phyloP scores from a whole-genome alignment of 2,888 invertebrate genomes.

The Folsomia candida region DNA sequence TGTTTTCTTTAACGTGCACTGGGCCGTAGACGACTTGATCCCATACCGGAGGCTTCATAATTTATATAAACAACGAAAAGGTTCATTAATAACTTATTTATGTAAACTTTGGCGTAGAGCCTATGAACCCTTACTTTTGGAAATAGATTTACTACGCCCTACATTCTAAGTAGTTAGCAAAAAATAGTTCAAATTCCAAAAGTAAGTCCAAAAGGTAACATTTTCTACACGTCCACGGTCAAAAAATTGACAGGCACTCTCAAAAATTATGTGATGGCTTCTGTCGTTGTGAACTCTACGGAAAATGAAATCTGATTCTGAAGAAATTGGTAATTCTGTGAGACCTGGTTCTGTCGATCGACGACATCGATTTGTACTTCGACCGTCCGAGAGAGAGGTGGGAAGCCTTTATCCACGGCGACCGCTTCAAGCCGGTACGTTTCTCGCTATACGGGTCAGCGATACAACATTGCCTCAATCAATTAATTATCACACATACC shows the following conservation, averaged over 20 bases:
- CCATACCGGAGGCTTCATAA: conserved; percentile 70
- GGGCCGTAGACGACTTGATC: conserved; percentile 94
- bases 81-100: conserved; percentile 3
- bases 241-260: neutral
- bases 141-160: too few species aligned
- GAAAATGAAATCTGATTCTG: conserved; percentile 55
- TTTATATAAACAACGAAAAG: neutral
- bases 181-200: too few species aligned
- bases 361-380: conserved; percentile 98
- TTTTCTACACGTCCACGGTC: neutral
- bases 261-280: conserved; percentile 11
- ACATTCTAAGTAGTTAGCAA: too few species aligned
- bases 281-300: conserved; percentile 52
- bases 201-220: too few species aligned
- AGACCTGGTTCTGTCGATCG: conserved; percentile 77
- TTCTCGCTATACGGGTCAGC: conserved; percentile 70
- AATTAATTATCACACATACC: neutral
- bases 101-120: too few species aligned
- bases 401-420: conserved; percentile 96
- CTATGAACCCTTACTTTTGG: too few species aligned
- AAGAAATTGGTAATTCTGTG: neutral
- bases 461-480: neutral
- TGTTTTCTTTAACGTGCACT: conserved; percentile 95
- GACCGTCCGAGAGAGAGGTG: conserved; percentile 91
- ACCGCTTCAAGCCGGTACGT: conserved; percentile 97